Evolutionary conservation across 1,140 invertebrate species (phyloP).

Genomic region (Acromyrmex charruanus): DNA sequence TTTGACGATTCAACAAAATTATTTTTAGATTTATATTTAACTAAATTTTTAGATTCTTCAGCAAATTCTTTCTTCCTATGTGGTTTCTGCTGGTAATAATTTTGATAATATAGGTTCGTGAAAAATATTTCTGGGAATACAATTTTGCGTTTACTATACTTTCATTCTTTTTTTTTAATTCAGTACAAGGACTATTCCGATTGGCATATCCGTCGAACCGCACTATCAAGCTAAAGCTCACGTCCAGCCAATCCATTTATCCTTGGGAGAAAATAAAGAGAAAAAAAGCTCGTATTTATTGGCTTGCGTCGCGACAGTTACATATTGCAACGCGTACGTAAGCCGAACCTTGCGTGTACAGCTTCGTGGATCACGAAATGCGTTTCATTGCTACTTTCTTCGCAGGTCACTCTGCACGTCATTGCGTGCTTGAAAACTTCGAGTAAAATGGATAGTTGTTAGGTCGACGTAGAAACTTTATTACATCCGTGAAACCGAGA

Average conservation of each 20-base stretch:
- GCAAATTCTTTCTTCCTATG: background rate
- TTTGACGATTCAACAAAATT: too few relatives aligned
- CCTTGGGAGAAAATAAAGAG: conserved; percentile 63
- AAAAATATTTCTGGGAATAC: background rate
- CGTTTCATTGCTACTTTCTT: conserved; percentile 67
- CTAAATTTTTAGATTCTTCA: too few relatives aligned
- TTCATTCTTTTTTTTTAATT: conserved; percentile 6
- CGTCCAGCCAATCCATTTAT: conserved; percentile 76
- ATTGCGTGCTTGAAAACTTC: background rate
- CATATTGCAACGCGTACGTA: conserved; percentile 75
- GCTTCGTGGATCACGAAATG: conserved; percentile 69
- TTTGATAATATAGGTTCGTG: background rate
- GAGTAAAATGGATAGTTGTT: background rate
- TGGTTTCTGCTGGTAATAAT: background rate
- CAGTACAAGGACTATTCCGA: conserved; percentile 49
- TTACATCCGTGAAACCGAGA: background rate
- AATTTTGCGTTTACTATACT: conserved; percentile 2
- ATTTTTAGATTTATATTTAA: too few relatives aligned
- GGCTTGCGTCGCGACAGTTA: conserved; percentile 77
- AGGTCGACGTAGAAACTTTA: background rate
- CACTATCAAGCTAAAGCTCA: conserved; percentile 61
- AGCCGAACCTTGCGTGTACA: conserved; percentile 42
- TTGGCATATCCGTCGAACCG: conserved; percentile 61
- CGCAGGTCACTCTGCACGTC: conserved; percentile 8
- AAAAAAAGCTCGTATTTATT: conserved; percentile 76